A percentile compares a stretch with the other conserved stretches of the same genome.
phyloP scores from a whole-genome alignment of 2,797 vertebrate genomes.

The Acipenser oxyrinchus region DNA sequence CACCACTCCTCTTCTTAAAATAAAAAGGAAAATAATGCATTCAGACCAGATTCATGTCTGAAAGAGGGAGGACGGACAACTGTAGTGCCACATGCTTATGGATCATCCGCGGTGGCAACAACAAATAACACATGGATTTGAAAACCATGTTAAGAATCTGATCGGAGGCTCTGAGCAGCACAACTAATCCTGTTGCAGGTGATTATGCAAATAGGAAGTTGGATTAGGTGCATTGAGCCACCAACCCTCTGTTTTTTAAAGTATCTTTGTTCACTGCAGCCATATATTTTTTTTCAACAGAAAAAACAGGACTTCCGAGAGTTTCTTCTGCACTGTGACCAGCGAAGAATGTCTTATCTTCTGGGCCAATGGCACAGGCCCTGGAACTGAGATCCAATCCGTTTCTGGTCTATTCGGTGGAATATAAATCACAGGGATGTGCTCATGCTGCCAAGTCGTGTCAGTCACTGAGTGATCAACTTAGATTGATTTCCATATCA shows the following conservation, averaged over 20 bases:
- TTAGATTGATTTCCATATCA: background rate
- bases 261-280: slow-evolving; percentile 12
- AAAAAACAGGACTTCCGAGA: slow-evolving; percentile 11
- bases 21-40: background rate
- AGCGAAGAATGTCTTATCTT: background rate
- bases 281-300: slow-evolving; percentile 10
- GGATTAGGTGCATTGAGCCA: slow-evolving; percentile 29
- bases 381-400: background rate
- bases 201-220: slow-evolving; percentile 40
- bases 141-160: slow-evolving; percentile 43
- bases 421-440: background rate
- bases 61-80: slow-evolving; percentile 26
- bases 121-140: slow-evolving; percentile 45
- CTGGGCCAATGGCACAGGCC: background rate
- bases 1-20: background rate
- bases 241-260: background rate
- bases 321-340: slow-evolving; percentile 6
- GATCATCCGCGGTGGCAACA: slow-evolving; percentile 38
- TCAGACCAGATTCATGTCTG: slow-evolving; percentile 29
- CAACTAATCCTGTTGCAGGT: slow-evolving; percentile 46
- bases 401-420: background rate
- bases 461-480: slow-evolving; percentile 6
- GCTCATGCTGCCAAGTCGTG: background rate
- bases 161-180: slow-evolving; percentile 42
- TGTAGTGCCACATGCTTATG: slow-evolving; percentile 31